These are phyloP conservation scores for Pristionchus exspectatus DNA, from an alignment of 2,888 invertebrate genomes.

Conservation along the genomic window DNA sequence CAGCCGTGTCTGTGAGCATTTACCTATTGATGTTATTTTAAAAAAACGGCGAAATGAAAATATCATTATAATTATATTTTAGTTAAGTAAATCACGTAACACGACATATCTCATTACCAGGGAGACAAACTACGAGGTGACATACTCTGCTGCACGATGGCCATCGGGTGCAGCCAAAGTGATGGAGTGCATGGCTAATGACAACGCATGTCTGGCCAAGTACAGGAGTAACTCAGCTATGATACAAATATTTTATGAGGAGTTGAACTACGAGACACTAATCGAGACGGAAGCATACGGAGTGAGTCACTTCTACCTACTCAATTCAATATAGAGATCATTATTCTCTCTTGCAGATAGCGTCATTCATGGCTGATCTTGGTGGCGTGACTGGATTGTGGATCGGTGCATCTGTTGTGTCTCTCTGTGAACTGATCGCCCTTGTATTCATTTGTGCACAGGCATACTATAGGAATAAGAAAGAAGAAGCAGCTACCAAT, in stretches of 20 bases:
- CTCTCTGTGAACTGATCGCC: slow-evolving; percentile 74
- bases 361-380: slow-evolving; percentile 75
- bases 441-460: slow-evolving; percentile 67
- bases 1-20: slow-evolving; percentile 76
- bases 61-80: no score
- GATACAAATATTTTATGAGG: slow-evolving; percentile 79
- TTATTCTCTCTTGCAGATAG: slow-evolving; percentile 59
- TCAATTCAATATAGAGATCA: neutral
- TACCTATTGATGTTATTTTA: neutral
- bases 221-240: slow-evolving; percentile 78
- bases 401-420: slow-evolving; percentile 78
- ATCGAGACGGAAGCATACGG: slow-evolving; percentile 76
- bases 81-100: neutral
- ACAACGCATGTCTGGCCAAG: slow-evolving; percentile 77
- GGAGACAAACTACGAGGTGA: slow-evolving; percentile 78
- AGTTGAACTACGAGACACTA: slow-evolving; percentile 78
- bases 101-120: slow-evolving; percentile 56
- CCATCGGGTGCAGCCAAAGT: slow-evolving; percentile 78
- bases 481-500: slow-evolving; percentile 54
- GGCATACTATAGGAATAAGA: slow-evolving; percentile 64
- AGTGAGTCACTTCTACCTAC: slow-evolving; percentile 58
- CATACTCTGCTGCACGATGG: slow-evolving; percentile 78
- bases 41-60: neutral
- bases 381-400: slow-evolving; percentile 77
- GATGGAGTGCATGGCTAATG: slow-evolving; percentile 76